Conservation (phyloP, 2,113 vertebrate species). For the Albula goreensis region DNA sequence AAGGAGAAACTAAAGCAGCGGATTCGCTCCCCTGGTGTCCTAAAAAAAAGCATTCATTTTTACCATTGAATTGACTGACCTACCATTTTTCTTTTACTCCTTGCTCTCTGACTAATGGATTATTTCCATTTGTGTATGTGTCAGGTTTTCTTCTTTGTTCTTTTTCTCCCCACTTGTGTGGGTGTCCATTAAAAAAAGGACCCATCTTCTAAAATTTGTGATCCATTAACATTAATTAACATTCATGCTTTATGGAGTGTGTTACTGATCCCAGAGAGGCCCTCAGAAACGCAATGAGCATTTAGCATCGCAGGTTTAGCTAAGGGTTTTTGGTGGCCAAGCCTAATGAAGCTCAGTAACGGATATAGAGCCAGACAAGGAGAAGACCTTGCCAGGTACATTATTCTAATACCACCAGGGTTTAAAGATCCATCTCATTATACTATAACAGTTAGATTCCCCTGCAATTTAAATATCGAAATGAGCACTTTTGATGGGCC, state of each 20-base stretch:
- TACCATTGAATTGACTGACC: background rate
- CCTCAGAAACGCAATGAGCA: slow-evolving; percentile 58
- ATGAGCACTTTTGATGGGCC: background rate
- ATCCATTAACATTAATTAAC: slow-evolving; percentile 67
- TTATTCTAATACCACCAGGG: slow-evolving; percentile 58
- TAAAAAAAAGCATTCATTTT: background rate
- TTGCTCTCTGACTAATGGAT: background rate
- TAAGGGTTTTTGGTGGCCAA: slow-evolving; percentile 54
- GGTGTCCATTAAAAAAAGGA: background rate
- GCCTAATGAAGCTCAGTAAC: slow-evolving; percentile 66
- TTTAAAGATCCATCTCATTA: background rate
- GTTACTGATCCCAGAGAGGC: slow-evolving; percentile 59
- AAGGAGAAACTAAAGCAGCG: background rate
- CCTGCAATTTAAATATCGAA: background rate
- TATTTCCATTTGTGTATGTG: background rate
- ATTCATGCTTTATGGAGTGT: slow-evolving; percentile 69
- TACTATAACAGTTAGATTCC: background rate
- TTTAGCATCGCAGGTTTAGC: slow-evolving; percentile 57
- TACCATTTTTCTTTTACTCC: background rate
- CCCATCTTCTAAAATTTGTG: background rate
- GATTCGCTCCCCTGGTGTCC: too few relatives aligned
- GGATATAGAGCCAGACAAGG: slow-evolving; percentile 64
- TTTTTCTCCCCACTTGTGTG: background rate
- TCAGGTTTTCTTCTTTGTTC: background rate
- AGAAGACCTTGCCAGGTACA: slow-evolving; percentile 70